phyloP scores from a whole-genome alignment of 2,888 invertebrate species.

The Merodon equestris region DNA sequence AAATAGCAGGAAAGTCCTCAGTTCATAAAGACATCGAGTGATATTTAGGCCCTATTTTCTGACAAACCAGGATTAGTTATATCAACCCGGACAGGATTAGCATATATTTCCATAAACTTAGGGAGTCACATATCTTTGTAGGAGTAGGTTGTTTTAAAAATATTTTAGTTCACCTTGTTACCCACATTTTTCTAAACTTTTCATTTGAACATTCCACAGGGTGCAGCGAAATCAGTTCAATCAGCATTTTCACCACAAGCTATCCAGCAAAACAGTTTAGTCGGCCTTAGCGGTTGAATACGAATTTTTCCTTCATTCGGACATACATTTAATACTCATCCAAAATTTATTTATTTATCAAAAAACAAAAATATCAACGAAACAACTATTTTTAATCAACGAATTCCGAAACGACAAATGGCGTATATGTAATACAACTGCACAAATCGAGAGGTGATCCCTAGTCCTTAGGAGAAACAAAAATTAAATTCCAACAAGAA shows the following conservation, averaged over 20 bases:
- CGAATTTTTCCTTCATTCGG: background rate
- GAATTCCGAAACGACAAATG: no score
- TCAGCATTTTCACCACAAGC: conserved; percentile 82
- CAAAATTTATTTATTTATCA: conserved; percentile 55
- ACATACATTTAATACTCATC: conserved; percentile 25
- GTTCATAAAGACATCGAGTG: no score
- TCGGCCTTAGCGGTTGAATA: conserved; percentile 43
- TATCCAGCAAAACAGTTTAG: conserved; percentile 48
- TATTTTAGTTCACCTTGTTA: no score
- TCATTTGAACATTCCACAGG: conserved; percentile 80
- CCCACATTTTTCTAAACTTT: background rate
- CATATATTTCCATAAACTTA: no score
- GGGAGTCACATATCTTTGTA: no score
- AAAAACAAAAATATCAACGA: conserved; percentile 14
- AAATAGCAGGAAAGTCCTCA: no score
- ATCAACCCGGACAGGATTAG: no score
- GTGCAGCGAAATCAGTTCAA: conserved; percentile 86
- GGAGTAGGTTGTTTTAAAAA: no score
- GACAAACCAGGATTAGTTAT: no score
- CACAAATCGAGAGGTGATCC: conserved; percentile 62
- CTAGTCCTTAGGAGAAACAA: conserved; percentile 59
- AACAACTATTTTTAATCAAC: no score
- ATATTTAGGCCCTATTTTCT: no score
- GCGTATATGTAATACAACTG: conserved; percentile 34
- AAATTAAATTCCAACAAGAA: conserved; percentile 22